Conservation (phyloP, 2,797 vertebrate genomes). For the Sebastes paucispinis region DNA sequence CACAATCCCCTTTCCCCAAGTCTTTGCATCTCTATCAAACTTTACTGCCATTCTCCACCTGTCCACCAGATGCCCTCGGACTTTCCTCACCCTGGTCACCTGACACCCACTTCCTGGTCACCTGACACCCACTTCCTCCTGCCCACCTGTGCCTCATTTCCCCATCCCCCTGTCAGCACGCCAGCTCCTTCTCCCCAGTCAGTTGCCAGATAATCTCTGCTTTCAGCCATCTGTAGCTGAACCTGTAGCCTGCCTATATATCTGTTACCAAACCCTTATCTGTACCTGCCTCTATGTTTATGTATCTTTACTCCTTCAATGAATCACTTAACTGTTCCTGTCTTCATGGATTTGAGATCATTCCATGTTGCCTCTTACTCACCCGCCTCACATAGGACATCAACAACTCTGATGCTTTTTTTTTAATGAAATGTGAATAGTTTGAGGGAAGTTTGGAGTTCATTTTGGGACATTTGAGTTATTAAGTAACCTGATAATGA, state of each 20-base stretch:
- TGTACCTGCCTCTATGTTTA: neutral
- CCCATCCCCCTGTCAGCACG: neutral
- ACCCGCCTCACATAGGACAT: neutral
- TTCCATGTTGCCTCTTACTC: neutral
- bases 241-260: neutral
- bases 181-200: neutral
- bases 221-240: neutral
- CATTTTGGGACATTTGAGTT: neutral
- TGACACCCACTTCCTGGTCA: neutral
- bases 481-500: neutral
- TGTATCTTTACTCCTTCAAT: neutral
- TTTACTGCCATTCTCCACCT: neutral
- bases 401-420: neutral
- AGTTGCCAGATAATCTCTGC: neutral
- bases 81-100: neutral
- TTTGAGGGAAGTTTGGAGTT: neutral
- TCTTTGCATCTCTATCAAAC: neutral
- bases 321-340: neutral
- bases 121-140: neutral
- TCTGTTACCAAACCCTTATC: neutral
- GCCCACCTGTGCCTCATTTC: neutral
- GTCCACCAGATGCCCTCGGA: neutral
- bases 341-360: neutral
- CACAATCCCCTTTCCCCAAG: accelerated
- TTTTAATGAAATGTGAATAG: neutral